Base-by-base conservation (phyloP, 2,113 vertebrate species). In the Muscicapa adusta region DNA sequence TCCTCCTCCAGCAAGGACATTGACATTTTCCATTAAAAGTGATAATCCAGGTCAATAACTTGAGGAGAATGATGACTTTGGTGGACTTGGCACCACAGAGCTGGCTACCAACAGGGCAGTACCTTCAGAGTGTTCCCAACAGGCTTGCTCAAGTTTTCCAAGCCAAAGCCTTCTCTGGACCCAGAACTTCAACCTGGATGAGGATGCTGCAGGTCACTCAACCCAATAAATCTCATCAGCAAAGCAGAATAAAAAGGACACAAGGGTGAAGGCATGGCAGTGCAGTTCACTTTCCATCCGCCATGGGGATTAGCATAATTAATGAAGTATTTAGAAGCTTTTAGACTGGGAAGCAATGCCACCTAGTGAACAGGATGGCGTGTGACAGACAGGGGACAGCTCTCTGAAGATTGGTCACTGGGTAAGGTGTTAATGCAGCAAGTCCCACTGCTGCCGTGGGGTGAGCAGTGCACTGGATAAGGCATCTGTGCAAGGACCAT, bases 311-410 rank as follows among this genome's bases (percentile, higher is more conserved):
- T 92, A 93, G 38, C 71, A 82, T 88, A 94, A 92, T 93, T 85
- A 89, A 85, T 40, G 22, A 93, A 68, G 67, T 51, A 53, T 86
- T 91, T 72, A 56, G 66, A 82, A 43, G 45, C 24, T 68, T 85
- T 86, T 83, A 83, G 56, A 53, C 68, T 88, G 82, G 87, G 83
- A 91, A 95, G 96, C 89, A 87, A 95, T 96, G 89, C 96, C 96
- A 96, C 78, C 97, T 88, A 94, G 96, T 92, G 97, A 90, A 91
- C 50, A 71, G 77, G 70, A 81, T 0, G 8, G 71, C 65, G 24
- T 50, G 77, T 65, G 65, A 70, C 75, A 77, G 45, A 92, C 36
- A 25, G 51, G 45, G 70, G 88, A 90, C 83, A 57, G 7, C 50
- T 60, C 70, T 31, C 75, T 20, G 19, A 36, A 74, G 79, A 60